Evolutionary conservation across 1,140 invertebrate genomes (phyloP), one percentile per base, ranked within the genome.

Genomic region (Cephus cinctus): DNA sequence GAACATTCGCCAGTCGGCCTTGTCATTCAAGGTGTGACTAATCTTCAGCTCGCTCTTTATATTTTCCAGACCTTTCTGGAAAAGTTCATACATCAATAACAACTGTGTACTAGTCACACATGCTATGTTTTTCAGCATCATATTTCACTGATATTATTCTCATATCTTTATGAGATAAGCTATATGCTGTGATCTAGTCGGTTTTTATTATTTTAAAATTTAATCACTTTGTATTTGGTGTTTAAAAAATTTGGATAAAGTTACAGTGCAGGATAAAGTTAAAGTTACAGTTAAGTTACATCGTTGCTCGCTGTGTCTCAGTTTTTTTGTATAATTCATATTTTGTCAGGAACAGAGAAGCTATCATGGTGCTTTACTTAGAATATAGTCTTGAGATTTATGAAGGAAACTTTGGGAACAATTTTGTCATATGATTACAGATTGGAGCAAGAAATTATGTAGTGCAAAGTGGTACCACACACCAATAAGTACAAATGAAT

Each of bases 401-500:
- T 8, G n/a, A n/a, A 27, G n/a, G 6, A 8, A 27, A n/a, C n/a
- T 27, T 6, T 27, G n/a, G 6, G n/a, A 27, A 8, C n/a, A n/a
- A 27, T n/a, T 6, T 27, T 27, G 6, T n/a, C 6, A 27, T 27
- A 27, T 27, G 25, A n/a, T n/a, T 27, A n/a, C n/a, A 6, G 6
- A 6, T 8, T 6, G 25, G 6, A 27, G 25, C 25, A 27, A 27
- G 25, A 8, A 27, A 8, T 27, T 27, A 27, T 27, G 25, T 6
- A 27, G 25, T 27, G n/a, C 25, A 27, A n/a, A n/a, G 25, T 6
- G n/a, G n/a, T n/a, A n/a, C n/a, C n/a, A n/a, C n/a, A n/a, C n/a
- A n/a, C n/a, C n/a, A 27, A n/a, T 27, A 8, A 27, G 43, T 36
- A 47, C 46, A 15, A 22, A 34, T 20, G 41, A 48, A 65, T 50